Percentiles rank a stretch among this genome's conserved stretches.
These are phyloP conservation scores for Xylota segnis DNA, from an alignment of 2,888 invertebrate species.

Conservation along the genomic window DNA sequence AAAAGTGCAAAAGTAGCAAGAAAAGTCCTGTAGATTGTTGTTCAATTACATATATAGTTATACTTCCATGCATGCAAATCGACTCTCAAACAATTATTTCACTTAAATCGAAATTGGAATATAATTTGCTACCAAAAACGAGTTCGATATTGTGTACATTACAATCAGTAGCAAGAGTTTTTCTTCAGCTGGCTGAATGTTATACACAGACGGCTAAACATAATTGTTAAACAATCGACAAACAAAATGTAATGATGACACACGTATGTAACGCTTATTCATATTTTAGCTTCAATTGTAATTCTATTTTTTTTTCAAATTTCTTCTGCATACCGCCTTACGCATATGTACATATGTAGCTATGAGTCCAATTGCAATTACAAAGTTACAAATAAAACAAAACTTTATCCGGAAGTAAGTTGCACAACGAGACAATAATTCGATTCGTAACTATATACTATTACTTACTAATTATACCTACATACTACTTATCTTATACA, in stretches of 20 bases:
- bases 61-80: constrained; percentile 16
- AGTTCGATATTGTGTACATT: background rate
- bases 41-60: constrained; percentile 20
- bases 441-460: constrained; percentile 50
- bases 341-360: too few relatives aligned
- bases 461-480: constrained; percentile 34
- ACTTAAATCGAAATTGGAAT: constrained; percentile 2
- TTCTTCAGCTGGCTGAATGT: background rate
- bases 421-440: constrained; percentile 78
- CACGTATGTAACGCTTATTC: background rate
- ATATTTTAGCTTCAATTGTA: constrained; percentile 5
- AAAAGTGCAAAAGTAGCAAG: constrained; percentile 22
- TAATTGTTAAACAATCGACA: background rate
- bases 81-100: constrained; percentile 3
- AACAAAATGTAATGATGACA: background rate
- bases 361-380: constrained; percentile 32
- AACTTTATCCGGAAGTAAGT: constrained; percentile 35
- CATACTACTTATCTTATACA: constrained; percentile 57
- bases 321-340: constrained; percentile 18
- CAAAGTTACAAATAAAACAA: constrained; percentile 23
- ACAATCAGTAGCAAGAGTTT: background rate
- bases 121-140: background rate
- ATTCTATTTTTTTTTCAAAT: constrained; percentile 25
- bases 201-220: background rate
- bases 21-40: constrained; percentile 5